Conservation (phyloP, 53 echinoderm and acorn worm genomes). For the Crossaster papposus region DNA sequence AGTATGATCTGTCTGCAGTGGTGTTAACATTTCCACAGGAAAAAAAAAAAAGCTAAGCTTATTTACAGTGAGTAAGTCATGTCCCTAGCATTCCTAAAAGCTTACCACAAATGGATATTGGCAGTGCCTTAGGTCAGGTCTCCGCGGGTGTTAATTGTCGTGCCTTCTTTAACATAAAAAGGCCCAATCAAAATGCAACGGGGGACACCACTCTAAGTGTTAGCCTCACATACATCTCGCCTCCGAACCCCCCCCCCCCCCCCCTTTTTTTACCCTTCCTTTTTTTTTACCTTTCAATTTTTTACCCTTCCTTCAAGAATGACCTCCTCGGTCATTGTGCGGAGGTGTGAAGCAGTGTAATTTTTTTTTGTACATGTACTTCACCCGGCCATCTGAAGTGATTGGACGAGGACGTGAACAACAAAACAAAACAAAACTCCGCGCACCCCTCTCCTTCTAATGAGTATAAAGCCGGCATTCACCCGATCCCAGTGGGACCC, state of each 20-base stretch:
- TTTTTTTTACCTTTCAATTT: not conserved
- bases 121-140: not conserved
- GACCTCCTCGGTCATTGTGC: conserved; percentile 52
- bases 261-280: not conserved
- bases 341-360: conserved; percentile 57
- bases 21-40: not conserved
- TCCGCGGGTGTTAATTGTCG: conserved; percentile 47
- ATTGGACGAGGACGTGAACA: conserved; percentile 50
- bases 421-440: too few species aligned
- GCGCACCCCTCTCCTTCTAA: conserved; percentile 37
- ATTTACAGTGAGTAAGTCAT: not conserved
- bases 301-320: conserved; percentile 51
- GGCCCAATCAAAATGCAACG: conserved; percentile 56
- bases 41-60: not conserved
- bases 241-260: conserved; percentile 12
- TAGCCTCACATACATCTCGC: conserved; percentile 40
- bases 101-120: conserved; percentile 36
- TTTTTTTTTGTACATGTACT: conserved; percentile 13
- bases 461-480: conserved; percentile 47
- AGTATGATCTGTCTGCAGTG: not conserved
- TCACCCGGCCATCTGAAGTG: conserved; percentile 29
- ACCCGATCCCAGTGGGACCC: conserved; percentile 39
- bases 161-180: conserved; percentile 53
- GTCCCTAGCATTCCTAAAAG: not conserved
- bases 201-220: conserved; percentile 52